Base-by-base conservation (phyloP, 1,140 invertebrate species). In the Panagrolaimus sp. region DNA sequence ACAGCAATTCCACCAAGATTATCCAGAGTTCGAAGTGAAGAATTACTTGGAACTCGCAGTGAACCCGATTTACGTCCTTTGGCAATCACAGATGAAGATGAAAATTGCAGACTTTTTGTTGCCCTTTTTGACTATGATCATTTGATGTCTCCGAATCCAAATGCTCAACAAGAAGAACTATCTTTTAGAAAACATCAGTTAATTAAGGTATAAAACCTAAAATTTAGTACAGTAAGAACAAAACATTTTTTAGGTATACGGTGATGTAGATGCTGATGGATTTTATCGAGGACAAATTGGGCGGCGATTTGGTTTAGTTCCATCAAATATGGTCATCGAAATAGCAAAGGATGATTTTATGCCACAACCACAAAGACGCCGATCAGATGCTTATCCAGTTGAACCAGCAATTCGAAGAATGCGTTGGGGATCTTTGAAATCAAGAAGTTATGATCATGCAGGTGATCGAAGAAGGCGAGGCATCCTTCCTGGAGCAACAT, bases 261-360 rank as follows among this genome's bases (percentile, higher is more conserved):
- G 95, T 7, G 94, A 98, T 67, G 96, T 95, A 84, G 96, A 98
- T 84, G 88, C 90, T 0, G 96, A 99, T 84, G 96, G 96, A 9
- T 99, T 98, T 86, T 99, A 95, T 83, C 93, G 92, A 89, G 96
- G 96, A 38, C 94, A 98, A 84, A 73, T 79, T n/a, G 88, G 90
- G 48, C 91, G 92, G 64, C 87, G 91, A 74, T 87, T 89, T 45
- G 96, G 96, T 46, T 95, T 90, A 80, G 94, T 98, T 48, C 96
- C 96, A 1, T 91, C 95, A 83, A 98, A 98, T 83, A 98, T 98
- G 94, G 93, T 98, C 2, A 90, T 91, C 73, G 95, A 98, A 89
- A 92, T 82, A 87, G 85, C 67, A 85, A 88, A 52, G 86, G 88
- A 72, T 86, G 88, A 79, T 78, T 79, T 65, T 79, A 82, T 67